These are phyloP conservation scores for Volucella inflata DNA, from an alignment of 2,888 invertebrate species.

Conservation along the genomic window DNA sequence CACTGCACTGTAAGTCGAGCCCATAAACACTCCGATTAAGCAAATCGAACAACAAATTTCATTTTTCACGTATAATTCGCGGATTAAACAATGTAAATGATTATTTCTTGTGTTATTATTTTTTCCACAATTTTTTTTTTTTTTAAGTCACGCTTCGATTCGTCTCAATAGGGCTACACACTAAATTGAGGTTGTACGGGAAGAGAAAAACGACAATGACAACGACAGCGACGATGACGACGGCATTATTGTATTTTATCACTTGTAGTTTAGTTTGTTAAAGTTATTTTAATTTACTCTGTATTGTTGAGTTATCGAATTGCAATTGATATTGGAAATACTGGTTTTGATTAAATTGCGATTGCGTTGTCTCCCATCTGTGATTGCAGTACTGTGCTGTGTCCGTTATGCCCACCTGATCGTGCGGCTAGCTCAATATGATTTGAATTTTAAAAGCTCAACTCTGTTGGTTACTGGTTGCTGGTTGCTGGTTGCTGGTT, in stretches of 20 bases:
- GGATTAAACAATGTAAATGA: constrained; percentile 57
- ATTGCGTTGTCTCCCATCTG: constrained; percentile 40
- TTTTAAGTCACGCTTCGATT: constrained; percentile 67
- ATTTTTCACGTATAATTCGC: constrained; percentile 65
- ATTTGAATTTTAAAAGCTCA: constrained; percentile 61
- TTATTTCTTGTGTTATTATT: constrained; percentile 28
- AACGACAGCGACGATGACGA: too few species aligned
- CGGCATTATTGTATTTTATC: constrained; percentile 29
- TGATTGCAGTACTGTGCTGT: constrained; percentile 47
- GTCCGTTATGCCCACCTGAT: constrained; percentile 68
- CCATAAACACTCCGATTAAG: constrained; percentile 55
- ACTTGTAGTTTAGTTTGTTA: constrained; percentile 22
- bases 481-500: background rate
- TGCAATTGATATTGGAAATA: constrained; percentile 7
- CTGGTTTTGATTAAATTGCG: constrained; percentile 40
- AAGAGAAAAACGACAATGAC: background rate
- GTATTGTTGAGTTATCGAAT: constrained; percentile 32
- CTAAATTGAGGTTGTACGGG: constrained; percentile 45
- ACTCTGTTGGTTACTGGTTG: background rate
- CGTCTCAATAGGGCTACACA: constrained; percentile 55
- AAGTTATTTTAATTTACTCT: constrained; percentile 16
- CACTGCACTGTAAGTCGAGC: constrained; percentile 43
- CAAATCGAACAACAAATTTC: constrained; percentile 52
- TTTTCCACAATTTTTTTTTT: constrained; percentile 8
- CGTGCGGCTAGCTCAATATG: constrained; percentile 46